A percentile compares a stretch with the other conserved stretches of the same genome.
Evolutionary conservation across 1,140 invertebrate genomes (phyloP).

Genomic region (Drosophila orena): DNA sequence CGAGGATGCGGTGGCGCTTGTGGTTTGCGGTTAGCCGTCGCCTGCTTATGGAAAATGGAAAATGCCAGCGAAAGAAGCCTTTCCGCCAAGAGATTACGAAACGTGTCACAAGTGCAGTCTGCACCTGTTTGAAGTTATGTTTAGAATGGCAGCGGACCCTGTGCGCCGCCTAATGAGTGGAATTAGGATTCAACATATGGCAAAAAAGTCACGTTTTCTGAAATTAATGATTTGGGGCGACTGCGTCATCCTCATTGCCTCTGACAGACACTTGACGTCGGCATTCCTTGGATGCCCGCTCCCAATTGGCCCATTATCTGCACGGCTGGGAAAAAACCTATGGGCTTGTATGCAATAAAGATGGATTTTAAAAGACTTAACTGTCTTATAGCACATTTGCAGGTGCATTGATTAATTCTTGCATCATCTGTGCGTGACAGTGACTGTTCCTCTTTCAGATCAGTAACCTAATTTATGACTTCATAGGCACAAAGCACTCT

Average conservation of each 20-base stretch:
- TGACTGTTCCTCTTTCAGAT: neutral
- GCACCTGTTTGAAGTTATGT: slow-evolving; percentile 81
- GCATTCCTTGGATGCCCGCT: slow-evolving; percentile 11
- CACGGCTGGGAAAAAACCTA: neutral
- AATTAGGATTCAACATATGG: slow-evolving; percentile 82
- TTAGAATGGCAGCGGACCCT: slow-evolving; percentile 68
- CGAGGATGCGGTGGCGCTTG: slow-evolving; percentile 38
- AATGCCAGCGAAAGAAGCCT: slow-evolving; percentile 62
- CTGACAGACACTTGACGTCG: slow-evolving; percentile 53
- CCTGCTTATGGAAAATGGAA: slow-evolving; percentile 70
- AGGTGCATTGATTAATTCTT: slow-evolving; percentile 6
- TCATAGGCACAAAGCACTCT: slow-evolving; percentile 2
- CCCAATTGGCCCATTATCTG: slow-evolving; percentile 10
- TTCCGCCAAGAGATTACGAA: slow-evolving; percentile 76
- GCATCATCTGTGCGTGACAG: neutral
- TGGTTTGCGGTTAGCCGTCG: slow-evolving; percentile 21
- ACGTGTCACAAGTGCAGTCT: slow-evolving; percentile 82
- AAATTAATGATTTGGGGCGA: slow-evolving; percentile 80
- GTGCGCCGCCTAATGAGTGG: slow-evolving; percentile 71
- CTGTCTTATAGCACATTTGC: too few species aligned
- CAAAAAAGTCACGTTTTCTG: slow-evolving; percentile 81
- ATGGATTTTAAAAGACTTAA: neutral
- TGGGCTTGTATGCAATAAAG: neutral
- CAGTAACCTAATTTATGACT: slow-evolving; percentile 18
- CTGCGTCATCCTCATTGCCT: slow-evolving; percentile 51